Conservation (phyloP, 2,888 invertebrate species). For the Patella caerulea region DNA sequence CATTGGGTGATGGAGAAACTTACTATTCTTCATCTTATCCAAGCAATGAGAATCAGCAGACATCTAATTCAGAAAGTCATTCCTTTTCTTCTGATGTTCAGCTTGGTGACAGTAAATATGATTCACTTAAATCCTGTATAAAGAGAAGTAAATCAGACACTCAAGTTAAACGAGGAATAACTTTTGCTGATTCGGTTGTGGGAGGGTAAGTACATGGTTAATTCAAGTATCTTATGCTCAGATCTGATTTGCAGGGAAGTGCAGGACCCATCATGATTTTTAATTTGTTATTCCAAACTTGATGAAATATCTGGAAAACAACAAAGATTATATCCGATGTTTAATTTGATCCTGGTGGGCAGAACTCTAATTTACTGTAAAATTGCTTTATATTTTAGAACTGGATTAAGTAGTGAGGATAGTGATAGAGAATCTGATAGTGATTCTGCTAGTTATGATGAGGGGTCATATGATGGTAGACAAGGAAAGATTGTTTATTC, state of each 20-base stretch:
- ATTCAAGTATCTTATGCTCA: neutral
- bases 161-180: conserved; percentile 62
- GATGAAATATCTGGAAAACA: too few relatives aligned
- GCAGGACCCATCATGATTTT: too few relatives aligned
- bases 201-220: conserved; percentile 59
- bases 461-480: conserved; percentile 73
- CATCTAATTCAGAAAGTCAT: too few relatives aligned
- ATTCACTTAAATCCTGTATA: conserved; percentile 63
- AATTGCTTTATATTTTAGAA: neutral
- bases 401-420: neutral
- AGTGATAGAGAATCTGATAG: conserved; percentile 47
- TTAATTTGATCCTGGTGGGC: too few relatives aligned
- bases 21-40: too few relatives aligned
- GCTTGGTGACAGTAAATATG: neutral
- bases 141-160: conserved; percentile 54
- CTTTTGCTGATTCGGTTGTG: conserved; percentile 64
- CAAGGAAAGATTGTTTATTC: conserved; percentile 69
- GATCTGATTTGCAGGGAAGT: neutral
- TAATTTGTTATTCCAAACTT: too few relatives aligned
- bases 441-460: conserved; percentile 68
- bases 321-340: too few relatives aligned
- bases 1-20: too few relatives aligned
- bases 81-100: too few relatives aligned
- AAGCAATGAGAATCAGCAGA: too few relatives aligned
- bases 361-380: too few relatives aligned